Base-by-base conservation (phyloP, 1,140 invertebrate species). In the Melanaphis sacchari region DNA sequence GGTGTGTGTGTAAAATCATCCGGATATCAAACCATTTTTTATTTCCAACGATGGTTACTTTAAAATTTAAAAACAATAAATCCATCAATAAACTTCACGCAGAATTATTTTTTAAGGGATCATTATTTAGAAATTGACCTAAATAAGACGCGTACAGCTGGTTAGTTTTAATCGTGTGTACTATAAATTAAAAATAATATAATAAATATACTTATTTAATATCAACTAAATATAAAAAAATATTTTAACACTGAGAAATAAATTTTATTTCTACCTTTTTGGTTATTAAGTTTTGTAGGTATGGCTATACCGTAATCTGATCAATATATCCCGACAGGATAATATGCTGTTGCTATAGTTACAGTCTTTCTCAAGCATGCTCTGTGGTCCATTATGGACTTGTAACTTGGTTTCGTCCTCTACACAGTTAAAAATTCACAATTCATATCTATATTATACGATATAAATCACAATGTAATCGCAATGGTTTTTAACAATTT, bases 331-430 rank as follows among this genome's bases (percentile, higher is more conserved):
- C 81, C 0, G 76, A 84, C 66, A 43, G 90, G 46, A 66, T 54
- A 52, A 36, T 93, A 85, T 84, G 38, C 46, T 40, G 91, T 93
- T 26, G 38, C 49, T 11, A 85, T 93, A 46, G 76, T 84, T 84
- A 93, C 91, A 46, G 76, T 52, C 81, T 6, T 82, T n/a, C 91
- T 85, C 91, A 85, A 85, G 91, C 81, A 93, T 85, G 91, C 91
- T 93, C 91, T 85, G 91, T 85, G 81, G 81, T 84, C 81, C 91
- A 89, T 89, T 88, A 38, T 87, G 15, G 87, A 54, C 36, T 54
- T 89, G 36, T 89, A 54, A 22, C 49, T 54, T 89, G 21, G 36
- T 89, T 54, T 89, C 22, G 7, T 54, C 26, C 49, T 54, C 38
- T 89, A 11, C 11, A 38, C 36, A 9, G 36, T 40, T 38, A 36